A percentile compares a stretch with the other conserved stretches of the same genome.
Evolutionary conservation across 2,113 vertebrate genomes (phyloP).

Genomic region (Numida meleagris): DNA sequence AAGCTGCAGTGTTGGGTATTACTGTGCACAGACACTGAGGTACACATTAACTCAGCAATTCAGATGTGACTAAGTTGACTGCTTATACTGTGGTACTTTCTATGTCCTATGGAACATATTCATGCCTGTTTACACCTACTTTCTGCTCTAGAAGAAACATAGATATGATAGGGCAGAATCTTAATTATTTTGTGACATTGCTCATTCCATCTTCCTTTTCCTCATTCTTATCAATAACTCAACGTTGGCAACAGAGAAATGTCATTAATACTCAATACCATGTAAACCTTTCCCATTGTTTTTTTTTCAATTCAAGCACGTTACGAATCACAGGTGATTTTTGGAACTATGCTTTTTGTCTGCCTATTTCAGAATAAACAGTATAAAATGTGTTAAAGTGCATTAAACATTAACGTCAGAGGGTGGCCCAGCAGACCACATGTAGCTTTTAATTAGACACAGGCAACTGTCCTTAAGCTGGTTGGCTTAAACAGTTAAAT

Average conservation of each 20-base stretch:
- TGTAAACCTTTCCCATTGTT: neutral
- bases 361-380: neutral
- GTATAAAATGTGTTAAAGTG: neutral
- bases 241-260: neutral
- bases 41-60: neutral
- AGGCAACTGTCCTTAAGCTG: neutral
- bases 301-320: neutral
- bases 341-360: neutral
- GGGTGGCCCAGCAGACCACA: neutral
- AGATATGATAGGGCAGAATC: neutral
- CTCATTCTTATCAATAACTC: accelerated
- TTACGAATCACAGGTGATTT: neutral
- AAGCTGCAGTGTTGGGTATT: neutral
- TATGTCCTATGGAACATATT: neutral
- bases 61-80: neutral
- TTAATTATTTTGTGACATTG: neutral
- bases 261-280: neutral
- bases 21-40: accelerated
- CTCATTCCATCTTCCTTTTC: neutral
- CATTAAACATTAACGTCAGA: neutral
- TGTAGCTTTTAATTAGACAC: constrained; percentile 18
- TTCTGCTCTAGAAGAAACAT: neutral
- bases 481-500: neutral
- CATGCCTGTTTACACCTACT: neutral
- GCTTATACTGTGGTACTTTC: neutral